A percentile compares a stretch with the other conserved stretches of the same genome.
Conservation (phyloP, 2,888 invertebrate species). For the Junonia oenone region DNA sequence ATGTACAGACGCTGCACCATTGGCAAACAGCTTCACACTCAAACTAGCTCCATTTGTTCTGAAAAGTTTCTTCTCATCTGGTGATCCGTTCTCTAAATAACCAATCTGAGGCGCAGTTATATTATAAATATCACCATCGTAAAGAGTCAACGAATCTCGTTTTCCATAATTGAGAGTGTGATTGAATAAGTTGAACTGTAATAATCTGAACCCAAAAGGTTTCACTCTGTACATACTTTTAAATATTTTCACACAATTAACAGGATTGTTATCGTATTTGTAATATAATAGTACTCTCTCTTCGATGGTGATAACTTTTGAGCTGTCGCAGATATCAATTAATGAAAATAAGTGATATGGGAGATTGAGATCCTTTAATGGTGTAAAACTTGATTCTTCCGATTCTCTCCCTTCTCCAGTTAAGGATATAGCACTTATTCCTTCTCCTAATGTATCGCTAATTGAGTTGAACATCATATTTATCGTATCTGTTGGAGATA, state of each 20-base stretch:
- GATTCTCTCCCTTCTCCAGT: slow-evolving; percentile 95
- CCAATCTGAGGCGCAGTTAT: slow-evolving; percentile 86
- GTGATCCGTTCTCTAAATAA: slow-evolving; percentile 85
- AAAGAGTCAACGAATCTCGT: slow-evolving; percentile 91
- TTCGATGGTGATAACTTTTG: slow-evolving; percentile 93
- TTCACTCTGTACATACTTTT: slow-evolving; percentile 91
- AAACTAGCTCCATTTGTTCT: slow-evolving; percentile 88
- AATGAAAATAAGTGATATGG: slow-evolving; percentile 96
- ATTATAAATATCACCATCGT: slow-evolving; percentile 96
- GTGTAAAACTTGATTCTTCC: slow-evolving; percentile 92
- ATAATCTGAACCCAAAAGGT: slow-evolving; percentile 91
- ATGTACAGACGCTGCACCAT: slow-evolving; percentile 94
- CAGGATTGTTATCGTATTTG: slow-evolving; percentile 97
- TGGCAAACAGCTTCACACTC: slow-evolving; percentile 94
- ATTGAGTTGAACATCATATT: slow-evolving; percentile 87
- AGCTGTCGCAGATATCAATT: slow-evolving; percentile 97
- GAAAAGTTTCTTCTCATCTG: slow-evolving; percentile 86
- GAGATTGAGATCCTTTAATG: slow-evolving; percentile 88
- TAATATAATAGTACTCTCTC: slow-evolving; percentile 95
- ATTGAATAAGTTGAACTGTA: slow-evolving; percentile 95
- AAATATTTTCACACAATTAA: slow-evolving; percentile 98
- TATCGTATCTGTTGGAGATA: slow-evolving; percentile 91
- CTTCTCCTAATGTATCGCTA: slow-evolving; percentile 91
- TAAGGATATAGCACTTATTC: slow-evolving; percentile 92
- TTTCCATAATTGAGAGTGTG: slow-evolving; percentile 89